A percentile compares a stretch with the other conserved stretches of the same genome.
phyloP scores from a whole-genome alignment of 2,797 vertebrate genomes.

The Phyllotis vaccarum region DNA sequence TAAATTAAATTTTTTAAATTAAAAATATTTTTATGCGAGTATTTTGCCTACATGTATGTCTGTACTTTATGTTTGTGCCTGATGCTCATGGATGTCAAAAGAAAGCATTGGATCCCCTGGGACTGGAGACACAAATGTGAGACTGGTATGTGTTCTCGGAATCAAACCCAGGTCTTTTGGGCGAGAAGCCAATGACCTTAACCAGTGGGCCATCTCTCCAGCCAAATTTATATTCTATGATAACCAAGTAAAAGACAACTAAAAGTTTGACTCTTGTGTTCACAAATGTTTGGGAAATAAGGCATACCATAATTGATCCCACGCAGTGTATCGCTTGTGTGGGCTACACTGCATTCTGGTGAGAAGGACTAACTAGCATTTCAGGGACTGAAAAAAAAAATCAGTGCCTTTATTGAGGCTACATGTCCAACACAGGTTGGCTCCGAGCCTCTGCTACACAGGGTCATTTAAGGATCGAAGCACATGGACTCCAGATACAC shows the following conservation, averaged over 20 bases:
- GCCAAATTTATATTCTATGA: neutral
- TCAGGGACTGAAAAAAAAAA: neutral
- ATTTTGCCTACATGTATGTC: neutral
- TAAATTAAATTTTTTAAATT: neutral
- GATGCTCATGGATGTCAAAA: neutral
- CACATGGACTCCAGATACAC: neutral
- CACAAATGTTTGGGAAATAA: conserved; percentile 37
- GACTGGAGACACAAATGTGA: neutral
- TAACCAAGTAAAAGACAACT: neutral
- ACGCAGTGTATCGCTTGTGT: neutral
- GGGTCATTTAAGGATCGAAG: neutral
- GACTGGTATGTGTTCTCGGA: neutral
- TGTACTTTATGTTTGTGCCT: neutral
- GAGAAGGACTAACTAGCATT: neutral
- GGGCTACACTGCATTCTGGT: neutral
- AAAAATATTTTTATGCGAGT: neutral
- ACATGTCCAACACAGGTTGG: no score
- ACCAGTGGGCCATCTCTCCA: neutral
- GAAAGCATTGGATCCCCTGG: neutral
- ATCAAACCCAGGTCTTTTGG: neutral
- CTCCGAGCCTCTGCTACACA: neutral
- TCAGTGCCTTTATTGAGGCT: neutral
- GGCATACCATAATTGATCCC: neutral
- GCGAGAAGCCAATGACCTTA: neutral
- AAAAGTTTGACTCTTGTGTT: neutral